A percentile compares a stretch with the other conserved stretches of the same genome.
These are phyloP conservation scores for Hyla sarda DNA, from an alignment of 2,113 vertebrate species.

Conservation along the genomic window DNA sequence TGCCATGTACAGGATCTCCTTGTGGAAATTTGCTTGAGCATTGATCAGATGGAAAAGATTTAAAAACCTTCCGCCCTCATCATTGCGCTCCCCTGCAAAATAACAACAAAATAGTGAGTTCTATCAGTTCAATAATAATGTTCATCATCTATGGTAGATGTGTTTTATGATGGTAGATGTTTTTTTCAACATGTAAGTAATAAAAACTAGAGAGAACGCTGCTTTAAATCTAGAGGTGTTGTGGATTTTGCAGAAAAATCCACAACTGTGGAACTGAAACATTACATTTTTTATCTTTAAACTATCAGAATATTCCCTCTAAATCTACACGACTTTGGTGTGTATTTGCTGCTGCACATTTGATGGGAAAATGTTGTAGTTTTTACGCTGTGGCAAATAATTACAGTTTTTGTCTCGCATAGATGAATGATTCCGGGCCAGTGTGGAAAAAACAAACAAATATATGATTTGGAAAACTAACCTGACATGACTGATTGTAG, in stretches of 20 bases:
- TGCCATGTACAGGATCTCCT: slow-evolving; percentile 78
- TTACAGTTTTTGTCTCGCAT: too few species aligned
- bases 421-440: too few species aligned
- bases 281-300: too few species aligned
- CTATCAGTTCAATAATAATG: background rate
- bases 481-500: slow-evolving; percentile 77
- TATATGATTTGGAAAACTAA: slow-evolving; percentile 64
- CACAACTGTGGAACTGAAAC: too few species aligned
- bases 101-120: background rate
- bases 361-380: too few species aligned
- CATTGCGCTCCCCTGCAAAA: slow-evolving; percentile 63
- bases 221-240: too few species aligned
- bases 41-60: slow-evolving; percentile 81
- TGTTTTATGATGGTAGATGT: background rate
- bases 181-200: background rate
- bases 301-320: too few species aligned
- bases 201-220: background rate
- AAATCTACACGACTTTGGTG: too few species aligned
- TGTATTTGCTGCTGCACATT: too few species aligned
- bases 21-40: slow-evolving; percentile 85
- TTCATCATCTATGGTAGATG: background rate
- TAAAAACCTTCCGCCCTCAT: slow-evolving; percentile 76
- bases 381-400: too few species aligned
- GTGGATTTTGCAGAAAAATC: too few species aligned
- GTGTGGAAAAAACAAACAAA: too few species aligned